phyloP scores from a whole-genome alignment of 2,888 invertebrate genomes.

The Sympetrum striolatum region DNA sequence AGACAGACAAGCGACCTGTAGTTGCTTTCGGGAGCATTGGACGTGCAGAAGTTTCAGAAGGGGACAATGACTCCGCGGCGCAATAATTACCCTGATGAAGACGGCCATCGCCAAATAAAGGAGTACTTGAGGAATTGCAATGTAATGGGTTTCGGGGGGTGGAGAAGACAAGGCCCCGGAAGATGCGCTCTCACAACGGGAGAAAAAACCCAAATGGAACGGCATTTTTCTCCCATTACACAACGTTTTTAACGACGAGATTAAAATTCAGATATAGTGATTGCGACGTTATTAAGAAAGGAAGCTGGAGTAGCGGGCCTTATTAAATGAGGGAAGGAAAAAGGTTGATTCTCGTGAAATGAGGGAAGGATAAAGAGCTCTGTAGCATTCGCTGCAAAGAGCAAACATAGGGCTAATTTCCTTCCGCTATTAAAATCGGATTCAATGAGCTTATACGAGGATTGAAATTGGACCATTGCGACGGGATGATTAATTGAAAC shows the following conservation, averaged over 20 bases:
- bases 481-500: no score
- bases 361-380: no score
- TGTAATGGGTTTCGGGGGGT: background rate
- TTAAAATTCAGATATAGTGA: background rate
- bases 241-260: background rate
- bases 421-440: no score
- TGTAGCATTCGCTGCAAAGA: no score
- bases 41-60: background rate
- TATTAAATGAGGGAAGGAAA: background rate
- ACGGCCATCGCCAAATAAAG: background rate
- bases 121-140: background rate
- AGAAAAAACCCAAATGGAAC: background rate
- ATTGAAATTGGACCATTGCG: no score
- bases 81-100: background rate
- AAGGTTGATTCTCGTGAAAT: background rate
- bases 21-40: background rate
- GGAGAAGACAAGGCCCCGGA: background rate
- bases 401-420: no score
- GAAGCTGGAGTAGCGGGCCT: background rate
- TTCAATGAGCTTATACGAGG: no score
- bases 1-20: background rate
- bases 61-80: background rate
- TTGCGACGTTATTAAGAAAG: background rate
- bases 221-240: background rate
- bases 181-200: background rate